Conservation (phyloP, 2,888 invertebrate genomes). For the Apodemia duryi region DNA sequence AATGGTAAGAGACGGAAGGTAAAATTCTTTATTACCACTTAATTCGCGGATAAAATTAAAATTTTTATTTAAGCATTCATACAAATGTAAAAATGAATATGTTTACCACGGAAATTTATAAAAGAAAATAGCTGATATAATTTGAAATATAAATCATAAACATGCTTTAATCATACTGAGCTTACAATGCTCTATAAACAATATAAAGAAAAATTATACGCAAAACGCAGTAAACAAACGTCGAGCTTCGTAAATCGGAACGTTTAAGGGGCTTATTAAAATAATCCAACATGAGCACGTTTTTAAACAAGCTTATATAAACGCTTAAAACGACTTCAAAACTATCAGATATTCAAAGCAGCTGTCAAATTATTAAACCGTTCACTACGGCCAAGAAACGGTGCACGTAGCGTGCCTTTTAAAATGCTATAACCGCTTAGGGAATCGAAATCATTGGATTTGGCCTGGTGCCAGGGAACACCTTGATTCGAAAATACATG, state of each 20-base stretch:
- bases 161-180: not conserved
- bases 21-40: too few relatives aligned
- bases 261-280: conserved; percentile 7
- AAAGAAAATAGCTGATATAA: too few relatives aligned
- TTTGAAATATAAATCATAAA: not conserved
- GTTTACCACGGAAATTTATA: too few relatives aligned
- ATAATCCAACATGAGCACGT: conserved; percentile 9
- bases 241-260: not conserved
- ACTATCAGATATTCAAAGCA: conserved; percentile 22
- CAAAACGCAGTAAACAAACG: not conserved
- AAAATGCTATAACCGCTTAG: conserved; percentile 52
- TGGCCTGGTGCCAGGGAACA: conserved; percentile 48
- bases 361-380: conserved; percentile 22
- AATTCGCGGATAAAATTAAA: too few relatives aligned
- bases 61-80: too few relatives aligned
- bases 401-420: conserved; percentile 42
- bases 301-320: conserved; percentile 20
- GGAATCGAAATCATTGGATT: conserved; percentile 40
- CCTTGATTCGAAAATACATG: conserved; percentile 34
- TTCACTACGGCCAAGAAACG: conserved; percentile 17
- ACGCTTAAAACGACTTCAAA: conserved; percentile 18
- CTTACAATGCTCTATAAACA: not conserved
- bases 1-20: too few relatives aligned
- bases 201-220: not conserved
- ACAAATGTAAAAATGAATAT: too few relatives aligned